Conservation (phyloP, 2,888 invertebrate genomes). For the Aphidoletes aphidimyza region DNA sequence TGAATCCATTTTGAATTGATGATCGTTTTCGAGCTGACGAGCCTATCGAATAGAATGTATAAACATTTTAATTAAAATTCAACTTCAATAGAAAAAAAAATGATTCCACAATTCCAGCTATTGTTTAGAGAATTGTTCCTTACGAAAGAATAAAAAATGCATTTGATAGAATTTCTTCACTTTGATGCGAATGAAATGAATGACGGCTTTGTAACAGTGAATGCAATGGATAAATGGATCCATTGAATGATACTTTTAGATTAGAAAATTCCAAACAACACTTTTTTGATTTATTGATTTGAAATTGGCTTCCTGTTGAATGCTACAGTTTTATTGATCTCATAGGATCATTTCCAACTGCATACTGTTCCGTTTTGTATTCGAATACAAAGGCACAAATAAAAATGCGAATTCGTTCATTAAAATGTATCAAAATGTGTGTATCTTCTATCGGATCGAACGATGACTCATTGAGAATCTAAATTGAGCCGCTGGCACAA, state of each 20-base stretch:
- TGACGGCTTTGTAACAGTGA: conserved; percentile 1
- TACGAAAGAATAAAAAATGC: conserved; percentile 32
- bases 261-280: background rate
- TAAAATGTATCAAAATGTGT: background rate
- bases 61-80: no score
- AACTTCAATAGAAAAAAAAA: background rate
- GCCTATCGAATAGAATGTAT: no score
- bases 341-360: background rate
- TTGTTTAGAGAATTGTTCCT: no score
- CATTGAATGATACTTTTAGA: background rate
- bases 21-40: background rate
- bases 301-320: background rate
- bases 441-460: background rate
- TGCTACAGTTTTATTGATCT: background rate
- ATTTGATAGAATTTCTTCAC: conserved; percentile 2
- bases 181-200: conserved; percentile 18
- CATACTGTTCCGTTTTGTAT: background rate
- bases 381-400: background rate
- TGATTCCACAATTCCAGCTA: no score
- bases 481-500: background rate
- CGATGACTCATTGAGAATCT: conserved; percentile 6
- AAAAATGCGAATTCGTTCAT: background rate
- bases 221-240: no score
- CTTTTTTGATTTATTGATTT: background rate
- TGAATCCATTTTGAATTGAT: conserved; percentile 33